Percentiles rank a stretch among this genome's conserved stretches.
These are phyloP conservation scores for Mamestra configurata DNA, from an alignment of 1,140 invertebrate species.

Conservation along the genomic window DNA sequence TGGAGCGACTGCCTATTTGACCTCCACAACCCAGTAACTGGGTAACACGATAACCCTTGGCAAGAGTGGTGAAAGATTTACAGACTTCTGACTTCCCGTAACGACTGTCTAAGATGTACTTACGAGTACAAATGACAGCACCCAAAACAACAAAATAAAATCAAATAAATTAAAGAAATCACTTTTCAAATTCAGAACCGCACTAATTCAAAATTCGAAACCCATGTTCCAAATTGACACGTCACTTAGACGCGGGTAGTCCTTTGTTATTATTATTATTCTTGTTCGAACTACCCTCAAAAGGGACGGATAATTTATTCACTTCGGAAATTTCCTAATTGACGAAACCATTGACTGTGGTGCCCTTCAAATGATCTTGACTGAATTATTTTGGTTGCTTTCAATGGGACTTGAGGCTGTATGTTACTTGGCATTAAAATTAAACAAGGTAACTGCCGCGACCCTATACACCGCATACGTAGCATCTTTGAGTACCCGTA, in stretches of 20 bases:
- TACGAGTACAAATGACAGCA: too few relatives aligned
- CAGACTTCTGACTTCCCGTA: too few relatives aligned
- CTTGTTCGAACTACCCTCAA: conserved; percentile 12
- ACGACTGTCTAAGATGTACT: too few relatives aligned
- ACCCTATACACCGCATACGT: too few relatives aligned
- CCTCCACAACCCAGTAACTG: too few relatives aligned
- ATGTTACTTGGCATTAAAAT: too few relatives aligned
- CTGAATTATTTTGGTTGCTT: not conserved
- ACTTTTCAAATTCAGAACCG: not conserved
- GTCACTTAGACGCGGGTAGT: conserved; percentile 2
- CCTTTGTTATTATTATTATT: not conserved
- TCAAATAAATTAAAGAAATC: not conserved
- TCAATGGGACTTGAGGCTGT: not conserved
- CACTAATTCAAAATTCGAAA: not conserved
- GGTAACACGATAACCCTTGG: too few relatives aligned
- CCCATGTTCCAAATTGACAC: not conserved
- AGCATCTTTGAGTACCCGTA: too few relatives aligned
- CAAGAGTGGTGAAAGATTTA: too few relatives aligned
- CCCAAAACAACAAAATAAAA: too few relatives aligned
- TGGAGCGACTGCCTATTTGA: too few relatives aligned
- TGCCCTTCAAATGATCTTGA: conserved; percentile 13
- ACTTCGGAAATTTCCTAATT: conserved; percentile 16
- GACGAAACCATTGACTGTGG: conserved; percentile 8
- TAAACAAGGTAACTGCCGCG: too few relatives aligned
- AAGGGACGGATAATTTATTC: not conserved